These are phyloP conservation scores for Mesochorus sp. DNA, from an alignment of 2,888 invertebrate genomes.

Conservation along the genomic window DNA sequence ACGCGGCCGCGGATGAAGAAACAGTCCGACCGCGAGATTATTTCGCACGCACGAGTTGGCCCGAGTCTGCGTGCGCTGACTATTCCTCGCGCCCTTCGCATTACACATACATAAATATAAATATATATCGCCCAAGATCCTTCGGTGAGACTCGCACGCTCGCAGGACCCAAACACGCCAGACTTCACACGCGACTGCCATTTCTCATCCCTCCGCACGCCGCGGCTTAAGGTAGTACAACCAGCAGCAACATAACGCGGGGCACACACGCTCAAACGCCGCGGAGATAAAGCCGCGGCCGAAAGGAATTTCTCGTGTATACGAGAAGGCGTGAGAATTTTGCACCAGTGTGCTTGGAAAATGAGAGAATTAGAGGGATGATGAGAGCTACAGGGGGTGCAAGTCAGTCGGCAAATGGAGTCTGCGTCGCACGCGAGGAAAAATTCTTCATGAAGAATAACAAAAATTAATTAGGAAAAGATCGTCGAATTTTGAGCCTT, in stretches of 20 bases:
- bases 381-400: background rate
- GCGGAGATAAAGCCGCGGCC: background rate
- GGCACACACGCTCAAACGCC: background rate
- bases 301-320: conserved; percentile 39
- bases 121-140: too few relatives aligned
- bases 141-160: conserved; percentile 18
- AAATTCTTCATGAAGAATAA: too few relatives aligned
- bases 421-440: conserved; percentile 5
- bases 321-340: conserved; percentile 49
- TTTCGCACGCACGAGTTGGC: conserved; percentile 72
- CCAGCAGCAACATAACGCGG: conserved; percentile 11
- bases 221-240: conserved; percentile 45
- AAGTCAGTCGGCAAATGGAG: conserved; percentile 14
- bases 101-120: background rate
- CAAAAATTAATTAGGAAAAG: too few relatives aligned
- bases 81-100: conserved; percentile 38
- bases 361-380: conserved; percentile 3
- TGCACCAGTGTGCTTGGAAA: conserved; percentile 18
- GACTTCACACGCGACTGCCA: conserved; percentile 64
- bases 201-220: conserved; percentile 27
- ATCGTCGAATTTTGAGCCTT: too few relatives aligned
- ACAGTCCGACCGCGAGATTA: conserved; percentile 69
- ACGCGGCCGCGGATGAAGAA: conserved; percentile 55
- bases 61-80: conserved; percentile 57
- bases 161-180: conserved; percentile 59